phyloP scores from a whole-genome alignment of 1,140 invertebrate genomes.

The Forficula auricularia region DNA sequence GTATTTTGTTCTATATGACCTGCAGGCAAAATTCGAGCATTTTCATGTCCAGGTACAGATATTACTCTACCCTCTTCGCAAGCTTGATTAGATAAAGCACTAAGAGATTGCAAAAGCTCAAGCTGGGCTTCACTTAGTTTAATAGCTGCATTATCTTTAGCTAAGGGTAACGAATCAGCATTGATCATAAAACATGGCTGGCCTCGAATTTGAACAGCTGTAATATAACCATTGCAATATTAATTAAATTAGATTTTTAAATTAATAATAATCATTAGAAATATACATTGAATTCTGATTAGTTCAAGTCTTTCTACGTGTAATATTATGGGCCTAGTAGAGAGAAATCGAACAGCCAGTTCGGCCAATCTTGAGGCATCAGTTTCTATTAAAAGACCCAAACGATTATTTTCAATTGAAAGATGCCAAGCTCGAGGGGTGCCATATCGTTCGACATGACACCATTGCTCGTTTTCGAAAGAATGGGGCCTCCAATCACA shows the following conservation, averaged over 20 bases:
- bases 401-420: conserved; percentile 25
- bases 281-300: conserved; percentile 45
- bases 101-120: conserved; percentile 24
- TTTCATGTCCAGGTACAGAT: too few species aligned
- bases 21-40: too few species aligned
- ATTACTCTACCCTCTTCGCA: not conserved
- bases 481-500: too few species aligned
- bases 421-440: conserved; percentile 42
- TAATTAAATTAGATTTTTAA: conserved; percentile 8
- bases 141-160: conserved; percentile 9
- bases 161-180: conserved; percentile 14
- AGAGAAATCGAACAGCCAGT: conserved; percentile 36
- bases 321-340: conserved; percentile 29
- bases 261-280: conserved; percentile 1
- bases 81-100: conserved; percentile 18
- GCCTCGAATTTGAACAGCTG: conserved; percentile 34
- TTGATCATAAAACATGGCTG: conserved; percentile 27
- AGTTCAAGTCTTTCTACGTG: conserved; percentile 43
- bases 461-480: too few species aligned
- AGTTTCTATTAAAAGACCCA: conserved; percentile 41
- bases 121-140: conserved; percentile 26
- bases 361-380: conserved; percentile 42
- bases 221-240: conserved; percentile 18
- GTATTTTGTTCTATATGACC: too few species aligned
- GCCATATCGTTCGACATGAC: conserved; percentile 39